Conservation (phyloP, 2,888 invertebrate species). For the Corbicula japonica region DNA sequence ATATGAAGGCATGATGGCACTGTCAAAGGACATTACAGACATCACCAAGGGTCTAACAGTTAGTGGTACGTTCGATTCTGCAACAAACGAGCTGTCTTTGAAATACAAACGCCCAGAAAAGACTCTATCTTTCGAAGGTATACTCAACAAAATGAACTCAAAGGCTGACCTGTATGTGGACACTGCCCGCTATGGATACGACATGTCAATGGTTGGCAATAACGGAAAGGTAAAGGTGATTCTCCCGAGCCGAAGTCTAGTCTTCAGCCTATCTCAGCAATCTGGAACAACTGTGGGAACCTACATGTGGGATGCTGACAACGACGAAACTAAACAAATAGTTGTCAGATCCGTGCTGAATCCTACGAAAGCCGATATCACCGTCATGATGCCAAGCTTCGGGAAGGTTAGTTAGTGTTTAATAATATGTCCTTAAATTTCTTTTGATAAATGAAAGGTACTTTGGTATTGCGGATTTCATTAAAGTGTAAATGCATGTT, state of each 20-base stretch:
- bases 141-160: too few species aligned
- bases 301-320: slow-evolving; percentile 77
- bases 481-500: too few species aligned
- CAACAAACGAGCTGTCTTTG: slow-evolving; percentile 11
- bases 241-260: slow-evolving; percentile 66
- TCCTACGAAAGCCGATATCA: slow-evolving; percentile 67
- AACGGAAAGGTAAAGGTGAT: slow-evolving; percentile 64
- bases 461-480: too few species aligned
- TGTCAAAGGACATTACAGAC: neutral
- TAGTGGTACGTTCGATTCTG: slow-evolving; percentile 41
- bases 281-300: slow-evolving; percentile 56
- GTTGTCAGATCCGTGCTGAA: slow-evolving; percentile 60
- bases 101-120: slow-evolving; percentile 31
- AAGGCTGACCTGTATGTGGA: slow-evolving; percentile 21
- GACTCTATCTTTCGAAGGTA: slow-evolving; percentile 9
- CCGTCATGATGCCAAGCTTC: slow-evolving; percentile 72
- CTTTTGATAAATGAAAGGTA: neutral
- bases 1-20: neutral
- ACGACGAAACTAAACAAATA: slow-evolving; percentile 73
- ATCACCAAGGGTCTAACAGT: slow-evolving; percentile 13
- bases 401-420: slow-evolving; percentile 65
- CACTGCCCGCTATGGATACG: slow-evolving; percentile 52
- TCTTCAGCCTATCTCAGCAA: slow-evolving; percentile 44
- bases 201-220: slow-evolving; percentile 27
- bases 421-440: neutral